Conservation (phyloP, 2,888 invertebrate species). For the Tuta absoluta region DNA sequence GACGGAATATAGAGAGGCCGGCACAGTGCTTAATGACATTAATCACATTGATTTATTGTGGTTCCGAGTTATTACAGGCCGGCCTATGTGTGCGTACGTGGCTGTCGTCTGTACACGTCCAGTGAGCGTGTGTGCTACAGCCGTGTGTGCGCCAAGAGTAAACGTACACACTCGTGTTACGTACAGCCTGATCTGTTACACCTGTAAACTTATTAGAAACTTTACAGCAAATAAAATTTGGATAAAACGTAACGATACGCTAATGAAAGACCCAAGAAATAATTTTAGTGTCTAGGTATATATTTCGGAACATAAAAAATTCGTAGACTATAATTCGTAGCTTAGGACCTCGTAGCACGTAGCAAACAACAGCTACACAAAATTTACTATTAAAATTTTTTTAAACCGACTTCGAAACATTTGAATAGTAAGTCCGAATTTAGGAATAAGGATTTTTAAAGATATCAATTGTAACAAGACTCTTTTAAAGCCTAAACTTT, state of each 20-base stretch:
- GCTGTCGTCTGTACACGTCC: constrained; percentile 34
- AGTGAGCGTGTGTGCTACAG: constrained; percentile 43
- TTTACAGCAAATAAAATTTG: background rate
- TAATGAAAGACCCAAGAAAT: background rate
- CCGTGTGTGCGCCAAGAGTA: constrained; percentile 68
- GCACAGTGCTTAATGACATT: constrained; percentile 82
- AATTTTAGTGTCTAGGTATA: background rate
- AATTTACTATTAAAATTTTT: background rate
- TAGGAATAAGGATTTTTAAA: too few relatives aligned
- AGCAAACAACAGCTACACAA: background rate
- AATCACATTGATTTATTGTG: constrained; percentile 82
- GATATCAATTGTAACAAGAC: too few relatives aligned
- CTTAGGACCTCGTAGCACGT: constrained; percentile 5
- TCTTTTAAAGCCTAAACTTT: too few relatives aligned
- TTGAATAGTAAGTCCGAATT: too few relatives aligned
- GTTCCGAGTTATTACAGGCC: constrained; percentile 82
- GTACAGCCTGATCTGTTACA: constrained; percentile 61
- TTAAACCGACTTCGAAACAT: too few relatives aligned
- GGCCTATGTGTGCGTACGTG: constrained; percentile 60
- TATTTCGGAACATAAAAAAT: background rate
- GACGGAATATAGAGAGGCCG: constrained; percentile 82
- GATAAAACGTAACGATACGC: background rate
- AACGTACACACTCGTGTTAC: constrained; percentile 59
- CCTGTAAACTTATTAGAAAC: background rate
- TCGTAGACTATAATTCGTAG: background rate